These are phyloP conservation scores for Spondyliosoma cantharus DNA, from an alignment of 2,797 vertebrate genomes.

Conservation along the genomic window DNA sequence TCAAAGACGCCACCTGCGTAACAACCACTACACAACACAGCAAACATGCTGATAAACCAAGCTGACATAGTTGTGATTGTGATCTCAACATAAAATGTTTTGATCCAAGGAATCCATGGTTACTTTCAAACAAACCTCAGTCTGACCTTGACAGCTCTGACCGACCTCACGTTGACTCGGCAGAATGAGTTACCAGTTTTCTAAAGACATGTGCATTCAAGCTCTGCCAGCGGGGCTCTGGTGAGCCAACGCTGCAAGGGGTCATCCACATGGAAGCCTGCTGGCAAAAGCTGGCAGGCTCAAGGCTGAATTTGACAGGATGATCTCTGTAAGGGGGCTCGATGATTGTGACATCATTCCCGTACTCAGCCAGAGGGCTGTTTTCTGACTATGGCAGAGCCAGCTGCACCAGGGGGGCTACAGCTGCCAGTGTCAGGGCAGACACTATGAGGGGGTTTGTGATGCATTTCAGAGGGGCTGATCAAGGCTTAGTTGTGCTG, in stretches of 20 bases:
- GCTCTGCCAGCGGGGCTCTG: slow-evolving; percentile 49
- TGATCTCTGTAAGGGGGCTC: slow-evolving; percentile 60
- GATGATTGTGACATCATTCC: slow-evolving; percentile 60
- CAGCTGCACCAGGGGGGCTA: slow-evolving; percentile 45
- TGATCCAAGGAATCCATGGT: slow-evolving; percentile 23
- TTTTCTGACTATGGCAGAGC: slow-evolving; percentile 50
- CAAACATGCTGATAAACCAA: slow-evolving; percentile 7
- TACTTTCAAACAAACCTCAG: slow-evolving; percentile 35
- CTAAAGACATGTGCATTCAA: slow-evolving; percentile 44
- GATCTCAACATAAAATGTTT: slow-evolving; percentile 19
- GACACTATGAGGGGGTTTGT: slow-evolving; percentile 32
- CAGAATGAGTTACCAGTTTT: slow-evolving; percentile 17
- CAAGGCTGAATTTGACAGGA: slow-evolving; percentile 65
- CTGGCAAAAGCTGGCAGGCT: slow-evolving; percentile 46
- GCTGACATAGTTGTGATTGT: background rate
- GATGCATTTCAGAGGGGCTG: slow-evolving; percentile 48
- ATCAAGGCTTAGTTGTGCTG: slow-evolving; percentile 51
- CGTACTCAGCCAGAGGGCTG: slow-evolving; percentile 53
- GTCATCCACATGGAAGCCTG: slow-evolving; percentile 42
- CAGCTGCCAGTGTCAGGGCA: slow-evolving; percentile 63
- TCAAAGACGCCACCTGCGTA: slow-evolving; percentile 10
- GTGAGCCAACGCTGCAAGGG: slow-evolving; percentile 55
- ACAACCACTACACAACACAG: slow-evolving; percentile 23
- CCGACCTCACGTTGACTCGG: slow-evolving; percentile 10
- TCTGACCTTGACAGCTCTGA: slow-evolving; percentile 41